Base-by-base conservation (phyloP, 1,140 invertebrate species). In the Drosophila jambulina region DNA sequence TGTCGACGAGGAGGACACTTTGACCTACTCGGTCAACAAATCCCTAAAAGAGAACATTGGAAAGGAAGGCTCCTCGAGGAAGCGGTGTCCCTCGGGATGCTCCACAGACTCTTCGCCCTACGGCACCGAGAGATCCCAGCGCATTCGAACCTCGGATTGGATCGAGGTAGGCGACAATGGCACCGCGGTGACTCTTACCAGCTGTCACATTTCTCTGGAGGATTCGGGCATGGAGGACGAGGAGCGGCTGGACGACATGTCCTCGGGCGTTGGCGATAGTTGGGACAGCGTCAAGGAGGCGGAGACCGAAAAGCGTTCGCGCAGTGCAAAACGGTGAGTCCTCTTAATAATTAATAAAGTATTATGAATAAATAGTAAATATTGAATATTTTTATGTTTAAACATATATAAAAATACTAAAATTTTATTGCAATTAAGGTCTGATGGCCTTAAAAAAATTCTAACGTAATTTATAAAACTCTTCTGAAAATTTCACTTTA, bases 281-380 rank as follows among this genome's bases (percentile, higher is more conserved):
- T 93, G 92, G 92, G 92, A 93, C 40, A 93, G 92, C 59, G 92
- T 92, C 60, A 93, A 93, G 84, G 92, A 93, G 68, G 90, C 86
- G 9, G 88, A 93, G 78, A 90, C 80, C 63, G 83, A 92, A 45
- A 91, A 91, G 21, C 86, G 86, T 32, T 72, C 79, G 46, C 91
- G 91, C 68, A 92, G 68, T 64, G 78, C 82, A 40, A 92, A 92
- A 68, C 91, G 91, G 91, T 92, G 75, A 92, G 91, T 90, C 38
- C 54, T 12, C 19, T 10, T 4, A 38, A 15, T n/a, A 25, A n/a
- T 9, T 23, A 2, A 23, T 10, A 2, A 8, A 54, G 1, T 54
- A 23, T 51, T 32, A 15, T 29, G 3, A 51, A 29, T 13, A 1
- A 32, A 51, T 29, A 32, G n/a, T 4, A 8, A 34, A 9, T 9